These are phyloP conservation scores for Drosophila orena DNA, from an alignment of 1,140 invertebrate genomes.

Conservation along the genomic window DNA sequence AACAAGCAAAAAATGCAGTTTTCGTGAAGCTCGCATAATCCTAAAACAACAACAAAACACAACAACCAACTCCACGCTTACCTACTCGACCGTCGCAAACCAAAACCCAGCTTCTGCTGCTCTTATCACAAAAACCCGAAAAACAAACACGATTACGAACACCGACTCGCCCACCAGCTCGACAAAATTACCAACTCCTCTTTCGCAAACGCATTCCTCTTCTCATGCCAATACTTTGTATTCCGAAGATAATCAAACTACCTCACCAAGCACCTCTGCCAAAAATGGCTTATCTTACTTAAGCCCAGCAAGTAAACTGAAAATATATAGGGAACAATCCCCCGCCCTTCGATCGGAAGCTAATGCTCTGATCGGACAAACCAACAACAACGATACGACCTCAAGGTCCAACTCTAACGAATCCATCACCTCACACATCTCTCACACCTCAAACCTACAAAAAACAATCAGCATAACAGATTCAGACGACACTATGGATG, in stretches of 20 bases:
- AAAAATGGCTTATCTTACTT: not conserved
- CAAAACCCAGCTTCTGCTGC: too few species aligned
- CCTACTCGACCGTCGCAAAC: too few species aligned
- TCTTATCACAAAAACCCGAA: too few species aligned
- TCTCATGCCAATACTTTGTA: not conserved
- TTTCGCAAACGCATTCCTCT: not conserved
- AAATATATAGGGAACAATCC: not conserved
- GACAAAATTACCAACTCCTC: conserved; percentile 6
- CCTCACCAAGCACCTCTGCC: not conserved
- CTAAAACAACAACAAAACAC: too few species aligned
- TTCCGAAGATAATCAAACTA: not conserved
- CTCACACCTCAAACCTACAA: too few species aligned
- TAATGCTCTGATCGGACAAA: not conserved
- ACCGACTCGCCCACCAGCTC: not conserved
- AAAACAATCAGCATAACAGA: too few species aligned
- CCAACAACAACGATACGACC: conserved; percentile 6
- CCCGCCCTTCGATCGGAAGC: not conserved
- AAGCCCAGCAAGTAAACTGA: not conserved
- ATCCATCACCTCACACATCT: too few species aligned
- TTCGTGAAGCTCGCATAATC: too few species aligned
- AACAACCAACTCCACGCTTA: too few species aligned
- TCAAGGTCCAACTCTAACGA: too few species aligned
- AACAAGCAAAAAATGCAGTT: too few species aligned
- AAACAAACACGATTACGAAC: not conserved
- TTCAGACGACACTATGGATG: too few species aligned